phyloP scores from a whole-genome alignment of 2,113 vertebrate genomes.

The Anhinga anhinga region DNA sequence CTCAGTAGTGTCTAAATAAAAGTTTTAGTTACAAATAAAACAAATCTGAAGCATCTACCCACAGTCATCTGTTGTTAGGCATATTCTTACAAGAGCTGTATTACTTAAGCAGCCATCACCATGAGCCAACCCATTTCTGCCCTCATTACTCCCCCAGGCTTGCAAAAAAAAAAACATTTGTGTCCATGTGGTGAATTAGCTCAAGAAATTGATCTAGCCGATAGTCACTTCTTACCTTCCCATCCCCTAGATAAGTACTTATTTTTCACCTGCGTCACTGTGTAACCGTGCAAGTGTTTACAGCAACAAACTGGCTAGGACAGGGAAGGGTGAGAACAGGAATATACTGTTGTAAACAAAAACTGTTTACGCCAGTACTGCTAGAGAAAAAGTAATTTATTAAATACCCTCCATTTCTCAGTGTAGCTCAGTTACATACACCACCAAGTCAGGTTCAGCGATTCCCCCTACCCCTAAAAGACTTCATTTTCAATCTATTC shows the following conservation, averaged over 20 bases:
- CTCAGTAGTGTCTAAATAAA: too few relatives aligned
- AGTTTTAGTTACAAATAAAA: background rate
- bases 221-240: background rate
- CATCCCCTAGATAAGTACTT: background rate
- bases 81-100: background rate
- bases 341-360: background rate
- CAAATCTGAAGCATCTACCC: background rate
- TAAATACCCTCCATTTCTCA: background rate
- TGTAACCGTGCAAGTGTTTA: background rate
- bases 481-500: background rate
- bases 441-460: background rate
- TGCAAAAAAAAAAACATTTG: slow-evolving; percentile 3
- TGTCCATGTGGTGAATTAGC: background rate
- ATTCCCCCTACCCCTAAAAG: background rate
- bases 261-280: background rate
- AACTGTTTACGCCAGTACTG: background rate
- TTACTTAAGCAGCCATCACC: background rate
- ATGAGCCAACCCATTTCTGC: background rate
- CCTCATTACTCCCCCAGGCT: background rate
- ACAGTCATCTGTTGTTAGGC: background rate
- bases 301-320: background rate
- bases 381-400: background rate
- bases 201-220: background rate
- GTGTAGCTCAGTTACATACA: background rate
- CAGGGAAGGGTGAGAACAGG: background rate